Conservation (phyloP, 2,888 invertebrate genomes). For the Lasioglossum zephyrum region DNA sequence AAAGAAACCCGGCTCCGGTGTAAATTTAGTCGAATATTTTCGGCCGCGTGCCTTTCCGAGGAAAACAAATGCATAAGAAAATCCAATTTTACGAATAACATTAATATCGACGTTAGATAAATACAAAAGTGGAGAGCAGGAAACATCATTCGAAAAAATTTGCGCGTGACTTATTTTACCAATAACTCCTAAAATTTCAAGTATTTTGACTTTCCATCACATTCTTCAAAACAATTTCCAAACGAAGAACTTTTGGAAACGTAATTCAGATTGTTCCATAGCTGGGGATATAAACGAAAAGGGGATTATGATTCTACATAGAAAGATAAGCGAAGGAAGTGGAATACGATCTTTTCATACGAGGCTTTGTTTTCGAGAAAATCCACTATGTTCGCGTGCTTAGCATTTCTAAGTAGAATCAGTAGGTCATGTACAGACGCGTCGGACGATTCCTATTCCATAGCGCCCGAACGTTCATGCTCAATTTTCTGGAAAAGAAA, state of each 20-base stretch:
- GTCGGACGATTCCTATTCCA: background rate
- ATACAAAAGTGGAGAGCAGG: background rate
- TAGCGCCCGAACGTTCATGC: background rate
- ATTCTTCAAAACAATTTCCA: no score
- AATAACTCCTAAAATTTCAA: background rate
- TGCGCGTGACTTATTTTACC: no score
- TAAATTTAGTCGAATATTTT: constrained; percentile 6
- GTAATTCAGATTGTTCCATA: no score
- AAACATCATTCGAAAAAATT: no score
- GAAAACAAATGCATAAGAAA: background rate
- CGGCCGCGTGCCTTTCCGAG: background rate
- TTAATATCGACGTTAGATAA: background rate
- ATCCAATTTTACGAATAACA: background rate
- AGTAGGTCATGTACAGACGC: background rate
- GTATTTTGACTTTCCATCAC: no score
- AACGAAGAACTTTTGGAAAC: no score
- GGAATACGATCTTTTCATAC: no score
- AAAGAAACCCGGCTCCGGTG: background rate
- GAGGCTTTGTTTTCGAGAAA: no score
- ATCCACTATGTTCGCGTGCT: background rate
- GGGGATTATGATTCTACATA: background rate
- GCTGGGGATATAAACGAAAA: background rate
- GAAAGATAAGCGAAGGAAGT: no score
- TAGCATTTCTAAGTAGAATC: background rate
- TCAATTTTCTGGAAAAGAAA: background rate